Evolutionary conservation across 1,140 invertebrate species (phyloP), one percentile per base, ranked within the genome.

Genomic region (Drosophila simulans): DNA sequence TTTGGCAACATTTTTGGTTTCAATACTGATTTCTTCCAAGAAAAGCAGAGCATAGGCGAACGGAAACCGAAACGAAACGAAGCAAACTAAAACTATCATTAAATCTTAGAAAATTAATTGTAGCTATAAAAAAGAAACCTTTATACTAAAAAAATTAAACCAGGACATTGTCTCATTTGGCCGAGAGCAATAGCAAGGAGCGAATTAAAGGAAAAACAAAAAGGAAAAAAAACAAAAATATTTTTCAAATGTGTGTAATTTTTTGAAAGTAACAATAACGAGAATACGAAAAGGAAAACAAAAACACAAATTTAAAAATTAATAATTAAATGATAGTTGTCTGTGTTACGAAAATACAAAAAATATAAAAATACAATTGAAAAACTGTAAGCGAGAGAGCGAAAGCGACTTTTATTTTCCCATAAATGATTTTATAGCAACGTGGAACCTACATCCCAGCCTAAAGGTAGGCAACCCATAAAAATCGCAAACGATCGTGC

Each of bases 221-320:
- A 57, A 59, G 35, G 52, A 59, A 45, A 62, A 62, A 77, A 77
- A 48, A 25, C 15, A n/a, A 73, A 71, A 70, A 89, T 89, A 84
- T 89, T 89, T 89, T 89, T 89, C 84, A 89, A 90, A 62, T 89
- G 84, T 89, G 84, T 89, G 85, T 90, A 89, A 90, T 89, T 89
- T 89, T 89, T 89, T 89, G 85, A 90, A 90, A 65, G 66, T 89
- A 89, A 89, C 77, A 89, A 89, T 89, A 77, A 88, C 64, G 63
- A 82, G 31, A 52, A 77, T 73, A 69, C 62, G 66, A 83, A 78
- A 78, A 68, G 13, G 48, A 45, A 72, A 54, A 60, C 12, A 31
- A 55, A 58, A 46, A 49, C 34, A 57, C 4, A 66, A 76, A 66
- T 53, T 78, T 58, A 65, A 80, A 77, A 77, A 80, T 77, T 89